Base-by-base conservation (phyloP, 2,797 vertebrate species). In the Rhynchonycteris naso region DNA sequence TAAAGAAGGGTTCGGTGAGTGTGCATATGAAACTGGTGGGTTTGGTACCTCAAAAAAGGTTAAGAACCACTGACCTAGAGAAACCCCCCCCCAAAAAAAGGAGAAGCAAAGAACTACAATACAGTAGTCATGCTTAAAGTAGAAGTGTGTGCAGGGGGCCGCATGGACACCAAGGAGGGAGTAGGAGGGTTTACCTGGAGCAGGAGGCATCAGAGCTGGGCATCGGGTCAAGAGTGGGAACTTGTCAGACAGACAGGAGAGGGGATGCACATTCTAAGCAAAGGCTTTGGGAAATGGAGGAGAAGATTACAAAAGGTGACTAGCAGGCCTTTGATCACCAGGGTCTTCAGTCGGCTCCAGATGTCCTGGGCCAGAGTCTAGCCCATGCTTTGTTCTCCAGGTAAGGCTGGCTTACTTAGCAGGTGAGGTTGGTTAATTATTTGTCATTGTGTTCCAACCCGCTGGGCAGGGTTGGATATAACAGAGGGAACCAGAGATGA, bases 371-470 rank as follows among this genome's bases (percentile, higher is more conserved):
- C 82, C 88, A 63, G 65, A 83, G 56, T 88, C 82, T 74, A 63
- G 69, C 50, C 88, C 85, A 54, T 61, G 18, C 22, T 7, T 9
- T 84, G 78, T 38, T 91, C 90, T 95, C 74, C 30, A 90, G 59
- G 22, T 82, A 50, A 28, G 50, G n/a, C 59, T 79, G 65, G 59
- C 43, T 93, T 50, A 85, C 47, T 90, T 80, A 92, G 50, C 65
- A 90, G 14, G 11, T 35, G 28, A 68, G 38, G 19, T 74, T 86
- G 52, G 93, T 86, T 94, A 90, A 93, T 96, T 72, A 93, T 80
- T 92, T 94, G 78, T 38, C 74, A 74, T 88, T 79, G 1, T 91
- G 59, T 96, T 94, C 82, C 33, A 86, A 83, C 43, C 90, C 86
- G 35, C 79, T 91, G 66, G 93, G 56, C 79, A 86, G 66, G 8